Evolutionary conservation across 2,113 vertebrate species (phyloP).

Genomic region (Coptodon bakossiorum): DNA sequence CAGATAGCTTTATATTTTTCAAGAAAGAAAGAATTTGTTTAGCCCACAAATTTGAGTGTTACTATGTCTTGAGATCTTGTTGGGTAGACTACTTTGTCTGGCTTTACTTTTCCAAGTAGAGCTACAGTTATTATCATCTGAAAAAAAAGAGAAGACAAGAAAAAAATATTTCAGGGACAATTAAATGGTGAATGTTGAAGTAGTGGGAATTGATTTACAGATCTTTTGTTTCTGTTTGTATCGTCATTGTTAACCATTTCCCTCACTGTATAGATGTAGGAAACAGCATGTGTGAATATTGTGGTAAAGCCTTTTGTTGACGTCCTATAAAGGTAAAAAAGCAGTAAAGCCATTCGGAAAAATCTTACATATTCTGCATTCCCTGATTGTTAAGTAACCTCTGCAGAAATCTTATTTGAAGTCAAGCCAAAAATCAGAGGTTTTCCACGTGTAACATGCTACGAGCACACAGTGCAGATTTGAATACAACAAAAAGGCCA

Average conservation of each 20-base stretch:
- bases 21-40: not conserved
- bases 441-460: not conserved
- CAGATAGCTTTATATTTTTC: not conserved
- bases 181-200: not conserved
- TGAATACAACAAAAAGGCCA: conserved; percentile 15
- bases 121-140: not conserved
- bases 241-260: not conserved
- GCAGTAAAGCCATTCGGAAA: conserved; percentile 30
- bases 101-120: not conserved
- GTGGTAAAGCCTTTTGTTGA: not conserved
- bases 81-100: not conserved
- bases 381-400: conserved; percentile 44
- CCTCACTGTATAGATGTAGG: not conserved
- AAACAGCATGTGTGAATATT: not conserved
- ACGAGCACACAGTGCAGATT: not conserved
- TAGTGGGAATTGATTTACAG: not conserved
- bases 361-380: conserved; percentile 17
- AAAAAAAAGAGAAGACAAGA: not conserved
- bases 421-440: conserved; percentile 23
- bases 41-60: not conserved
- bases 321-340: not conserved
- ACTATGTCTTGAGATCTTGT: not conserved
- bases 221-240: not conserved
- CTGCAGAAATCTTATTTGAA: conserved; percentile 17
- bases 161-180: not conserved